Evolutionary conservation across 2,888 invertebrate species (phyloP), one percentile per base, ranked within the genome.

Genomic region (Agrotis exclamationis): DNA sequence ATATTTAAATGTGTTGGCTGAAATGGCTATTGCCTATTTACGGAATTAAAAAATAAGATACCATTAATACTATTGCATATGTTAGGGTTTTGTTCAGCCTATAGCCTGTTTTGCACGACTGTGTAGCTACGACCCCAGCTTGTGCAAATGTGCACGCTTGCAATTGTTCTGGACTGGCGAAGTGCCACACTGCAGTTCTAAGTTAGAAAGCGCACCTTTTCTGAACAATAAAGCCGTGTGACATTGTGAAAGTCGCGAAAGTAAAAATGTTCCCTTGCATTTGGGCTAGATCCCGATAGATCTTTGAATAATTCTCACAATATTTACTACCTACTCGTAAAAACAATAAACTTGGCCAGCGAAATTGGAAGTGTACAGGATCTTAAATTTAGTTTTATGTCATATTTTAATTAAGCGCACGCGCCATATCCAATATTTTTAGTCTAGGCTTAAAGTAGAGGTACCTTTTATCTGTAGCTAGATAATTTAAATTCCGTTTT

Each of bases 11-110:
- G 33, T 39, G 0, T 39, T 39, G 44, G 66, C n/a, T 56, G 48
- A 76, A 56, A 72, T 76, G 56, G 67, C 44, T 66, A 44, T 50
- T 33, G 44, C 33, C 33, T 51, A n/a, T 51, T 70, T 7, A 7
- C 33, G 33, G n/a, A 44, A 28, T 28, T 33, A 45, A 4, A 14
- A 53, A 63, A 47, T 11, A 47, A 22, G 1, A 44, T 54, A 2
- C 16, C n/a, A 14, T 1, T 22, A 14, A n/a, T 45, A 22, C 28
- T 0, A 50, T 33, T 57, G 18, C 24, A 22, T 7, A 28, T 28
- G 28, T 28, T 28, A 51, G 16, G 20, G n/a, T 20, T 39, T 11
- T 24, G 4, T 20, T 18, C 0, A 22, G n/a, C n/a, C n/a, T 33
- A 22, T 45, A 33, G 33, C 0, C 16, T 44, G 50, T 44, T 6